phyloP scores from a whole-genome alignment of 2,888 invertebrate species.

The Zygogramma bicolorata region DNA sequence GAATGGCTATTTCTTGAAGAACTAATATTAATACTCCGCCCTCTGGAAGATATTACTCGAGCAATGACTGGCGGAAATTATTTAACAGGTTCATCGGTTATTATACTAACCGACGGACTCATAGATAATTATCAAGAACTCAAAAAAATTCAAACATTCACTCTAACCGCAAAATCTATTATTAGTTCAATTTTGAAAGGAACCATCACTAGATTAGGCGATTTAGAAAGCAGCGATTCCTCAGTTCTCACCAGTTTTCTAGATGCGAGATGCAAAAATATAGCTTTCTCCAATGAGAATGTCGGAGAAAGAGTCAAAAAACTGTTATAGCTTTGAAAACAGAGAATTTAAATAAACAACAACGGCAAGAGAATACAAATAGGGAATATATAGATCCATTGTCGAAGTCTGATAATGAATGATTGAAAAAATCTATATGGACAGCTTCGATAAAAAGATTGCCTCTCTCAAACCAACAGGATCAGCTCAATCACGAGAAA shows the following conservation, averaged over 20 bases:
- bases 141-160: not conserved
- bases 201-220: conserved; percentile 29
- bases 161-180: not conserved
- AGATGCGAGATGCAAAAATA: conserved; percentile 45
- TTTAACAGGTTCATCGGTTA: conserved; percentile 35
- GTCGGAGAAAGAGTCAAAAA: conserved; percentile 12
- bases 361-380: not conserved
- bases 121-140: conserved; percentile 24
- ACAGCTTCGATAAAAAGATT: conserved; percentile 12
- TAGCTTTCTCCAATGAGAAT: conserved; percentile 33
- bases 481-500: conserved; percentile 30
- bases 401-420: not conserved
- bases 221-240: too few relatives aligned
- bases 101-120: conserved; percentile 25
- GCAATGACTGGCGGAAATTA: conserved; percentile 5
- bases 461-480: conserved; percentile 8
- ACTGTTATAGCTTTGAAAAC: too few relatives aligned
- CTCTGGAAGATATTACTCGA: too few relatives aligned
- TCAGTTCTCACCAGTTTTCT: conserved; percentile 39
- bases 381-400: not conserved
- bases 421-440: too few relatives aligned
- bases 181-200: conserved; percentile 14
- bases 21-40: conserved; percentile 39
- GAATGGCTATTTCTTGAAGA: conserved; percentile 44
- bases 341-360: not conserved